Evolutionary conservation across 2,888 invertebrate species (phyloP).

Genomic region (Coleophora flavipennella): DNA sequence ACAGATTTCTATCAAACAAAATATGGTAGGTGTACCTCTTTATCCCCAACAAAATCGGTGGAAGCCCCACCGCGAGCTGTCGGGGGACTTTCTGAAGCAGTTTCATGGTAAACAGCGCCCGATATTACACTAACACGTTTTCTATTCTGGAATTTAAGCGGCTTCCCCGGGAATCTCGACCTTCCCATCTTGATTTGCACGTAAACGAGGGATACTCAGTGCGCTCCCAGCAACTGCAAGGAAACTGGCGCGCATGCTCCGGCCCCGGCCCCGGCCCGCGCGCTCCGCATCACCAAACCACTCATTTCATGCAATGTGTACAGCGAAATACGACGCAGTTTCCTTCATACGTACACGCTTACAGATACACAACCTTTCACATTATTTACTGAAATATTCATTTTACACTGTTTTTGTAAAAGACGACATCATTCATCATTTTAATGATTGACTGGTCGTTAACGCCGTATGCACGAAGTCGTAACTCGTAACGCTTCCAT

Average conservation of each 20-base stretch:
- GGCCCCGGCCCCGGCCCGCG: slow-evolving; percentile 52
- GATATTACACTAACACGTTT: slow-evolving; percentile 87
- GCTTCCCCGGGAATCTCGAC: slow-evolving; percentile 91
- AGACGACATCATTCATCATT: slow-evolving; percentile 66
- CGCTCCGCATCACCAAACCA: slow-evolving; percentile 72
- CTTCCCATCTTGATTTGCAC: slow-evolving; percentile 80
- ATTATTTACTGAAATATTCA: slow-evolving; percentile 60
- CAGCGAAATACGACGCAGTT: slow-evolving; percentile 69
- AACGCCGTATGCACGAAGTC: slow-evolving; percentile 38
- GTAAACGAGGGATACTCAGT: slow-evolving; percentile 72
- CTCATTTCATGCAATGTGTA: slow-evolving; percentile 68
- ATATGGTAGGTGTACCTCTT: slow-evolving; percentile 45
- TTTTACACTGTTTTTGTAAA: slow-evolving; percentile 63
- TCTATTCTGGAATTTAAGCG: slow-evolving; percentile 88
- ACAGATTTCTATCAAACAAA: slow-evolving; percentile 13
- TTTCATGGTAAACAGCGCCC: slow-evolving; percentile 70
- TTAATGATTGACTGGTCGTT: slow-evolving; percentile 66
- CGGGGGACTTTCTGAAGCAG: slow-evolving; percentile 57
- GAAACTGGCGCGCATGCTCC: slow-evolving; percentile 72
- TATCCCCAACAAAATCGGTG: slow-evolving; percentile 64
- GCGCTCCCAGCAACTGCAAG: slow-evolving; percentile 61
- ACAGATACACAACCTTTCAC: slow-evolving; percentile 61
- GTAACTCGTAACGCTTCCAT: slow-evolving; percentile 64
- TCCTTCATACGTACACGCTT: slow-evolving; percentile 50
- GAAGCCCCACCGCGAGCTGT: slow-evolving; percentile 55